phyloP scores from a whole-genome alignment of 1,140 invertebrate genomes.

The Ladona fulva region DNA sequence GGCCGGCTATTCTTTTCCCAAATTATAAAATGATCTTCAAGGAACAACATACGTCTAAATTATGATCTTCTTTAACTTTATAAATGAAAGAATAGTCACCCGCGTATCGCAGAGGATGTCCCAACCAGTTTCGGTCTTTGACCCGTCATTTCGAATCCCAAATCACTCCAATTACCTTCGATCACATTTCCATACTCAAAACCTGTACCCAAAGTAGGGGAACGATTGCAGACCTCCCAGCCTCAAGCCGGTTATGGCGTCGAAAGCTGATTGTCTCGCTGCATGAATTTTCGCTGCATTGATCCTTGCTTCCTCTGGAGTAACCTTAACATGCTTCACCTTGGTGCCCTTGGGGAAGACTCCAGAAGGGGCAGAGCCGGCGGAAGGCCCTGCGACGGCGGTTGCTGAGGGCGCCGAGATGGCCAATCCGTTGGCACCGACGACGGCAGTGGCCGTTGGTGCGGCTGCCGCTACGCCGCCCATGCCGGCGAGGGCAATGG shows the following conservation, averaged over 20 bases:
- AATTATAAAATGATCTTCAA: too few species aligned
- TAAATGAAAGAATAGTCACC: too few species aligned
- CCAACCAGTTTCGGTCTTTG: too few species aligned
- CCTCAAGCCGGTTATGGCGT: neutral
- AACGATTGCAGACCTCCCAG: neutral
- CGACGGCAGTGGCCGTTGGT: conserved; percentile 35
- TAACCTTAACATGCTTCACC: neutral
- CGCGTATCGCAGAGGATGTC: too few species aligned
- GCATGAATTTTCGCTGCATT: neutral
- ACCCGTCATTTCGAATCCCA: too few species aligned
- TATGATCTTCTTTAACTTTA: too few species aligned
- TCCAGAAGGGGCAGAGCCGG: neutral
- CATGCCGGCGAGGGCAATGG: conserved; percentile 38
- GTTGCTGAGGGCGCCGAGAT: conserved; percentile 39
- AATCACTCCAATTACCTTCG: too few species aligned
- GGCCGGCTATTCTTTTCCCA: too few species aligned
- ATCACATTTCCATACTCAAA: too few species aligned
- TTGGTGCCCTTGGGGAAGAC: neutral
- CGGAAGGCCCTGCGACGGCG: conserved; percentile 35
- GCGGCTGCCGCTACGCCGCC: conserved; percentile 39
- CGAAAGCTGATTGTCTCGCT: neutral
- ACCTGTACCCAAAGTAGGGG: neutral
- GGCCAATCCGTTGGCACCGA: conserved; percentile 37
- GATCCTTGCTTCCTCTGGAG: neutral
- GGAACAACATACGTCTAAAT: too few species aligned